Conservation (phyloP, 2,113 vertebrate species). For the Rattus rattus region DNA sequence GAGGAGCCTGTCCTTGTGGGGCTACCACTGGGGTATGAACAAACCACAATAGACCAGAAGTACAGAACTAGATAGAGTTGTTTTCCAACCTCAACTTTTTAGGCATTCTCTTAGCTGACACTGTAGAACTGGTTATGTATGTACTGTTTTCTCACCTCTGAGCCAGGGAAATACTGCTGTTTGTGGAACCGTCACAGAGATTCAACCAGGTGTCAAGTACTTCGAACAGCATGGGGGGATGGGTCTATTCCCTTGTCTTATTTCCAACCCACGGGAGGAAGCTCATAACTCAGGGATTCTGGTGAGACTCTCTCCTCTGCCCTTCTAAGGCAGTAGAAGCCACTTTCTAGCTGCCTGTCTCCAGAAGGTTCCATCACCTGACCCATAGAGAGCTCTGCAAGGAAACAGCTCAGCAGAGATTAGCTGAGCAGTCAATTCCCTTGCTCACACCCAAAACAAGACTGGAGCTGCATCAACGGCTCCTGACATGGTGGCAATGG, state of each 20-base stretch:
- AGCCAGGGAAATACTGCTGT: neutral
- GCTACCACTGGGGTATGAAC: neutral
- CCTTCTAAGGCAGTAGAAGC: constrained; percentile 32
- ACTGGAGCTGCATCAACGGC: neutral
- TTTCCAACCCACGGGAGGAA: neutral
- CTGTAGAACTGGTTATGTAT: neutral
- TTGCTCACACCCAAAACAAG: fast-evolving
- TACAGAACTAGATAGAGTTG: neutral
- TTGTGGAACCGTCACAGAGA: neutral
- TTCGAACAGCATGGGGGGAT: neutral
- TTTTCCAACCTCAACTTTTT: neutral
- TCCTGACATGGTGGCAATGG: fast-evolving
- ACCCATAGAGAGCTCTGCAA: neutral
- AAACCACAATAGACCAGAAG: neutral
- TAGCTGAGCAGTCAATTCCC: neutral
- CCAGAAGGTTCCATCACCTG: neutral
- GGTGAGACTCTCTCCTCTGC: fast-evolving
- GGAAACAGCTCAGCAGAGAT: neutral
- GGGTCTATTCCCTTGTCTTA: neutral
- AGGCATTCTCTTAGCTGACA: neutral
- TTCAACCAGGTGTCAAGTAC: no score
- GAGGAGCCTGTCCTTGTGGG: neutral
- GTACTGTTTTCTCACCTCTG: neutral
- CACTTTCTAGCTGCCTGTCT: constrained; percentile 6
- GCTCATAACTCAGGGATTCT: fast-evolving